Evolutionary conservation across 2,797 vertebrate genomes (phyloP).

Genomic region (Trachurus trachurus): DNA sequence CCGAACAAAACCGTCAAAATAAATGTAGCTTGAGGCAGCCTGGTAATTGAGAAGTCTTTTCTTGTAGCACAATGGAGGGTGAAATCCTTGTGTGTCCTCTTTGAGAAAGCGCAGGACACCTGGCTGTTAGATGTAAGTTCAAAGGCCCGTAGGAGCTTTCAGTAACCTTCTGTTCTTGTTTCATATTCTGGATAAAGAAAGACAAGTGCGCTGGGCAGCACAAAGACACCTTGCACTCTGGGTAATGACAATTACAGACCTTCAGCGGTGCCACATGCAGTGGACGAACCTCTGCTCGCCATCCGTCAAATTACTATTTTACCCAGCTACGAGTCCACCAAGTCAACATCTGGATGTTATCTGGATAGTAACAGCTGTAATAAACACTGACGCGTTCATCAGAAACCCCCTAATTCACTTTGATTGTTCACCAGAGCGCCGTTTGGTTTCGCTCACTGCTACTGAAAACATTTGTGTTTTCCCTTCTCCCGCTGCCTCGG

Average conservation of each 20-base stretch:
- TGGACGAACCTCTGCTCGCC: conserved; percentile 51
- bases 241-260: conserved; percentile 70
- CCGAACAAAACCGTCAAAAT: conserved; percentile 67
- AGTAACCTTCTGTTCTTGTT: conserved; percentile 58
- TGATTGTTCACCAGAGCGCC: conserved; percentile 75
- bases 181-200: conserved; percentile 48
- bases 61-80: conserved; percentile 71
- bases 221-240: conserved; percentile 76
- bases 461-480: conserved; percentile 83
- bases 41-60: conserved; percentile 72
- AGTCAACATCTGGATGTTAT: conserved; percentile 80
- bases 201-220: conserved; percentile 67
- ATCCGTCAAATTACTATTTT: conserved; percentile 60
- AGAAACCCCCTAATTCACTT: conserved; percentile 80
- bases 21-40: conserved; percentile 64
- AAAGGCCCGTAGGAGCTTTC: conserved; percentile 65
- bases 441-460: conserved; percentile 79
- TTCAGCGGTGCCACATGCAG: conserved; percentile 36
- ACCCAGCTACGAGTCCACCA: conserved; percentile 53
- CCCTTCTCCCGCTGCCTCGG: conserved; percentile 69
- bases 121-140: conserved; percentile 76
- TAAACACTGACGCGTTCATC: conserved; percentile 73
- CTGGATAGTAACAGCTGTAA: conserved; percentile 76
- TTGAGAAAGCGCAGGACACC: conserved; percentile 74
- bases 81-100: conserved; percentile 66